Base-by-base conservation (phyloP, 2,113 vertebrate genomes). In the Terrapene triunguis region DNA sequence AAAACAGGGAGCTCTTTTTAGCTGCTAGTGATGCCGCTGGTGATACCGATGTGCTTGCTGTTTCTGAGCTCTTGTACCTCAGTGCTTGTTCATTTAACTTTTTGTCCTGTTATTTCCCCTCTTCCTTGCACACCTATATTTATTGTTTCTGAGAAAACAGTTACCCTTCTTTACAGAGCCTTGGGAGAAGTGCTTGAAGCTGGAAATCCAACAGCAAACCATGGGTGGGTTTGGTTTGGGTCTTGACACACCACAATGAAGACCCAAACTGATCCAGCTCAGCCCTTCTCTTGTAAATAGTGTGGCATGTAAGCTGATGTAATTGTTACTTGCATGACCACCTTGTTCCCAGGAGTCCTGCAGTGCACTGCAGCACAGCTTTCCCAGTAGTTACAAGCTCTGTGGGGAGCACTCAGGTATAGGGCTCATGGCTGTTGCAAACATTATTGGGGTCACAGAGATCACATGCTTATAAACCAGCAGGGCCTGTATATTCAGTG, bases 261-360 rank as follows among this genome's bases (percentile, higher is more conserved):
- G 94, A 95, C 88, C 47, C 12, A 47, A 72, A 74, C 72, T 95
- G 90, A 89, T 93, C 82, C 93, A 81, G 48, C 88, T 94, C 57
- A 57, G 92, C 79, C 53, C 72, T 44, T 32, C 94, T 91, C 53
- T 83, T 84, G 84, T 48, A 22, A 89, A 55, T 48, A 84, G 1
- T 38, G 29, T 9, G 6, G 22, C 81, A 69, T 38, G 29, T 81
- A 54, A 74, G 82, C n/a, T 24, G n/a, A 42, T 42, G 38, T 12
- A 22, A 24, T 2, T 16, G 13, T 27, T 2, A 48, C 35, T 54
- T 81, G 17, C 21, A 2, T 1, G 19, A 19, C 38, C 42, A 32
- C 72, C 57, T 80, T 74, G 2, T 2, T 0, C 1, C 0, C n/a
- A 51, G 25, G 54, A 62, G 38, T 50, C 32, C 69, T 89, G 53